Evolutionary conservation across 2,113 vertebrate species (phyloP).

Genomic region (Hemicordylus capensis): DNA sequence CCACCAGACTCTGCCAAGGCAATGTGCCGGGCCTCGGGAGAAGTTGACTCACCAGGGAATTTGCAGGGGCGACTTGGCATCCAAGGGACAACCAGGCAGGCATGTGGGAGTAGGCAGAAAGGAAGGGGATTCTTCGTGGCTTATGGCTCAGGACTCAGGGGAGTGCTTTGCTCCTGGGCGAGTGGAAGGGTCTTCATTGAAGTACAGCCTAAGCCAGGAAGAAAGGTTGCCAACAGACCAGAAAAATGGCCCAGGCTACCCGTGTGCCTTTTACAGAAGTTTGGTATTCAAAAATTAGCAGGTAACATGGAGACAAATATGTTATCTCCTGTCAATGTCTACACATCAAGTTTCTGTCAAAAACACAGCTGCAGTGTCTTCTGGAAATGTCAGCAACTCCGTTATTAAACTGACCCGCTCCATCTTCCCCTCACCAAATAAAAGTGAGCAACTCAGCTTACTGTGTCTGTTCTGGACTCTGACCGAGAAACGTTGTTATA

Average conservation of each 20-base stretch:
- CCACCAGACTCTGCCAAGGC: not conserved
- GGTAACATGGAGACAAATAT: not conserved
- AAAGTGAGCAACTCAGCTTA: not conserved
- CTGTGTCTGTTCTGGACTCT: not conserved
- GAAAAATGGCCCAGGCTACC: too few species aligned
- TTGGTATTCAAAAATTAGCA: not conserved
- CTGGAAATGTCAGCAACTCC: not conserved
- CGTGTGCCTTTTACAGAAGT: not conserved
- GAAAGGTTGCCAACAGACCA: not conserved
- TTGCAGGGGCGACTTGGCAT: not conserved
- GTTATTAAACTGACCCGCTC: not conserved
- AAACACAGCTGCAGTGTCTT: too few species aligned
- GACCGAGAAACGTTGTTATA: not conserved
- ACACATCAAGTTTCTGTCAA: not conserved
- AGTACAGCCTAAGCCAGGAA: too few species aligned
- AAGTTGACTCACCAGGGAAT: not conserved
- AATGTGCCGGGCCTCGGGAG: rapidly evolving
- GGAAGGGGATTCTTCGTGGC: not conserved
- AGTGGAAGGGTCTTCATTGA: not conserved
- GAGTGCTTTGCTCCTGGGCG: too few species aligned
- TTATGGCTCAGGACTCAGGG: too few species aligned
- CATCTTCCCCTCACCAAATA: not conserved
- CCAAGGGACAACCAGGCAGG: too few species aligned
- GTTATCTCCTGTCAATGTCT: not conserved
- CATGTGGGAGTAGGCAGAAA: not conserved